Evolutionary conservation across 23 tunicate species (phyloP), one percentile per base, ranked within the genome.

Genomic region (Oikopleura vanhoeffeni): DNA sequence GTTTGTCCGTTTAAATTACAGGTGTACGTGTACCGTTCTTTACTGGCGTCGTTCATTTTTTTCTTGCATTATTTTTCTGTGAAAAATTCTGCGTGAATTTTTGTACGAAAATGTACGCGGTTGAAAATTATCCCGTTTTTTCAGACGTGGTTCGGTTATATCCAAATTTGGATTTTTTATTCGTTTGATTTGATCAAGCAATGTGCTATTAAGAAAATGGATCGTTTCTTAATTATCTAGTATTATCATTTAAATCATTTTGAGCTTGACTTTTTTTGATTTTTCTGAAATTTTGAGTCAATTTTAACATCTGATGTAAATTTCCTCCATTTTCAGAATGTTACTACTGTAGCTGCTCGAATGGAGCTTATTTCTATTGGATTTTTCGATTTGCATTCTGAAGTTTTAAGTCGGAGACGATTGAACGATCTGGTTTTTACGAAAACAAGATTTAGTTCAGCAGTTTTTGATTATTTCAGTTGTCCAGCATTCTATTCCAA

Each of bases 391-490:
- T 85, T 95, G 0, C 99, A 95, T 76, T 88, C 85, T 64, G 87
- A 87, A 39, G 84, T 87, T 13, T 27, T 41, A 30, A 90, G 90
- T 83, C 38, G 88, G 32, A 85, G 85, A 41, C 67, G 90, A 40
- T 67, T 95, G 27, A 84, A 96, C 39, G 96, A 90, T 35, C 84
- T 91, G 83, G 86, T 95, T 40, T 88, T 88, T 57, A 1, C 58
- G n/a, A 35, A 86, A 95, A 76, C 88, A 90, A 40, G 87, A 90
- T 57, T 0, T 57, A 24, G 67, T n/a, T n/a, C n/a, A n/a, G 67
- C 87, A 28, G 76, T 90, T 64, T 95, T 95, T 57, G 99, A 95
- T 40, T 95, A 95, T 71, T 95, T 95, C 87, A 93, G 96, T 40
- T 87, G 88, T 67, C 87, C 41, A 40, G 64, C 92, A 27, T 27